Conservation (phyloP, 2,113 vertebrate genomes). For the Chrysochloris asiatica region DNA sequence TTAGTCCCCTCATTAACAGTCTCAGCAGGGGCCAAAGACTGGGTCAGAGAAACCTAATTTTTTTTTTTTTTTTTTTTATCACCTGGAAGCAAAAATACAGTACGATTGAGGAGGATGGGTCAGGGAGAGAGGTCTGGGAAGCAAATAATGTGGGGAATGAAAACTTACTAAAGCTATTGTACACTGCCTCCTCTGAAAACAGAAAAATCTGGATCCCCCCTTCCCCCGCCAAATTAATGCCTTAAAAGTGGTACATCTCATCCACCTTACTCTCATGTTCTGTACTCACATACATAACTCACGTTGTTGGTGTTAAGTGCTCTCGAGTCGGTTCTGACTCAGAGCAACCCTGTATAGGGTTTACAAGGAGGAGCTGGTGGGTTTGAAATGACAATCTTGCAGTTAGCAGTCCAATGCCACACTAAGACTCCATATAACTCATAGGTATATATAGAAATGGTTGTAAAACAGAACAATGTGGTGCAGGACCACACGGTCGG, state of each 20-base stretch:
- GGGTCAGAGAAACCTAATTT: slow-evolving; percentile 51
- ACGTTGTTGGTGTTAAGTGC: background rate
- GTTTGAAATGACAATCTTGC: too few species aligned
- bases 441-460: background rate
- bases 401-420: too few species aligned
- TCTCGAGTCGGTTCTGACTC: too few species aligned
- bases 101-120: slow-evolving; percentile 18
- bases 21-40: slow-evolving; percentile 58
- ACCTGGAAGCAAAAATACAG: slow-evolving; percentile 19
- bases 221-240: background rate
- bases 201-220: background rate
- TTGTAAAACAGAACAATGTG: background rate
- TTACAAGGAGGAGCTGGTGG: too few species aligned
- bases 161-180: background rate
- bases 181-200: background rate
- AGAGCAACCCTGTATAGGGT: too few species aligned
- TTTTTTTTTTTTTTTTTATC: slow-evolving; percentile 63
- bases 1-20: slow-evolving; percentile 66
- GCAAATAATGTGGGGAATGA: slow-evolving; percentile 7
- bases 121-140: background rate
- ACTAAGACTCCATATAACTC: background rate
- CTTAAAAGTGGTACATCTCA: background rate
- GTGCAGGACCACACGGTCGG: too few species aligned
- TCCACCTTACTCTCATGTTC: background rate
- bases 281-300: background rate